A percentile compares a stretch with the other conserved stretches of the same genome.
Evolutionary conservation across 1,140 invertebrate genomes (phyloP).

Genomic region (Drosophila albomicans): DNA sequence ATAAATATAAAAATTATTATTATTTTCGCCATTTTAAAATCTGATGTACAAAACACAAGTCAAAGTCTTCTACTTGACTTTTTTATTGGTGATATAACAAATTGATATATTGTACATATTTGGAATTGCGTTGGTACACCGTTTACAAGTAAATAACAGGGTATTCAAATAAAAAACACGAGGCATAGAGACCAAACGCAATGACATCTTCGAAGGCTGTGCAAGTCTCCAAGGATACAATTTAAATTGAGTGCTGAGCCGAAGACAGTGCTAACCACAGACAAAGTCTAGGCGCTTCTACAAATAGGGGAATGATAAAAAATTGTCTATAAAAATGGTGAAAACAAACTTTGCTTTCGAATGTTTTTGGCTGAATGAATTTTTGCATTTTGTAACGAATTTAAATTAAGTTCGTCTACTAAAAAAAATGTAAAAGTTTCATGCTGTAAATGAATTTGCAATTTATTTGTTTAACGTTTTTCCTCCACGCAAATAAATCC

Average conservation of each 20-base stretch:
- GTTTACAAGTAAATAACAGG: not conserved
- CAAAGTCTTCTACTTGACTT: no score
- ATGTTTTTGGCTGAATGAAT: slow-evolving; percentile 59
- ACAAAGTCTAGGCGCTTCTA: slow-evolving; percentile 41
- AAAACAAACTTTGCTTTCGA: slow-evolving; percentile 62
- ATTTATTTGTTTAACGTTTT: slow-evolving; percentile 61
- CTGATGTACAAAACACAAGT: no score
- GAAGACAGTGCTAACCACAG: slow-evolving; percentile 38
- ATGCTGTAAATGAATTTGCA: slow-evolving; percentile 75
- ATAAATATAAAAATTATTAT: no score
- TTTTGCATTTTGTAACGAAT: slow-evolving; percentile 55
- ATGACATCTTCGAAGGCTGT: slow-evolving; percentile 27
- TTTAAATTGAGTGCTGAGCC: slow-evolving; percentile 56
- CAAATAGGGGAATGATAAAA: slow-evolving; percentile 22
- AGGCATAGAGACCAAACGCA: slow-evolving; percentile 3
- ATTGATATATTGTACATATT: no score
- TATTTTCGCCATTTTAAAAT: no score
- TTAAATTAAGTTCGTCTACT: slow-evolving; percentile 55
- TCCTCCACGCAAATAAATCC: slow-evolving; percentile 62
- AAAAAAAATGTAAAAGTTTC: slow-evolving; percentile 61
- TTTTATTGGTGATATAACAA: no score
- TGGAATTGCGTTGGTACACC: not conserved
- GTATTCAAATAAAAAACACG: slow-evolving; percentile 22
- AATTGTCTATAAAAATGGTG: slow-evolving; percentile 55
- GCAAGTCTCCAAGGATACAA: slow-evolving; percentile 70